Conservation (phyloP, 2,888 invertebrate genomes). For the Branchellion lobata region DNA sequence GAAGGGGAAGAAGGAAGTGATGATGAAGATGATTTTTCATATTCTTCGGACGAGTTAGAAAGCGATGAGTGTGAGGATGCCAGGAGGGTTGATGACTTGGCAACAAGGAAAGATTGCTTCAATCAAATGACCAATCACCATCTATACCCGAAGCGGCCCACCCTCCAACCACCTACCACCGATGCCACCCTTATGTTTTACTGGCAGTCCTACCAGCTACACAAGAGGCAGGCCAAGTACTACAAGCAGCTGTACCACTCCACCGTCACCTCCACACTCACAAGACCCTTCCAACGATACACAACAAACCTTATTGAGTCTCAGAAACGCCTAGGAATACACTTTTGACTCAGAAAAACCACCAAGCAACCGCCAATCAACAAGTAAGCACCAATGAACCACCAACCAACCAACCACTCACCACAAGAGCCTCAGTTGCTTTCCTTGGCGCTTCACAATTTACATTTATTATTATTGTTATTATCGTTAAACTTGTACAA, state of each 20-base stretch:
- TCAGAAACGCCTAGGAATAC: neutral
- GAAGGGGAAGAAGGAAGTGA: neutral
- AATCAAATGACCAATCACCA: too few relatives aligned
- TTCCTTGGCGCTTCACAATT: too few relatives aligned
- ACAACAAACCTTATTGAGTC: neutral
- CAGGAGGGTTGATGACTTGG: too few relatives aligned
- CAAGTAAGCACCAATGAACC: too few relatives aligned
- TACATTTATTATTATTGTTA: too few relatives aligned
- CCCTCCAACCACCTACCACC: neutral
- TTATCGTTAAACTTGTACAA: too few relatives aligned
- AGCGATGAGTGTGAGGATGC: too few relatives aligned
- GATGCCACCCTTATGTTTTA: neutral
- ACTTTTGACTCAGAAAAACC: neutral
- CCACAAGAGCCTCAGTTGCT: too few relatives aligned
- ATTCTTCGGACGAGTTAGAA: neutral
- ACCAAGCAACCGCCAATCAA: too few relatives aligned
- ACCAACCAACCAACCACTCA: too few relatives aligned
- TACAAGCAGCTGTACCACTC: neutral
- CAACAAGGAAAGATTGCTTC: too few relatives aligned
- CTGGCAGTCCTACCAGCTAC: neutral
- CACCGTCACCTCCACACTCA: neutral
- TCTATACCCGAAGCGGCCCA: neutral
- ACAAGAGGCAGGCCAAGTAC: neutral
- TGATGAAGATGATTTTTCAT: neutral
- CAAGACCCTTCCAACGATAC: neutral